These are phyloP conservation scores for Pollachius pollachius DNA, from an alignment of 2,113 vertebrate genomes.

Conservation along the genomic window DNA sequence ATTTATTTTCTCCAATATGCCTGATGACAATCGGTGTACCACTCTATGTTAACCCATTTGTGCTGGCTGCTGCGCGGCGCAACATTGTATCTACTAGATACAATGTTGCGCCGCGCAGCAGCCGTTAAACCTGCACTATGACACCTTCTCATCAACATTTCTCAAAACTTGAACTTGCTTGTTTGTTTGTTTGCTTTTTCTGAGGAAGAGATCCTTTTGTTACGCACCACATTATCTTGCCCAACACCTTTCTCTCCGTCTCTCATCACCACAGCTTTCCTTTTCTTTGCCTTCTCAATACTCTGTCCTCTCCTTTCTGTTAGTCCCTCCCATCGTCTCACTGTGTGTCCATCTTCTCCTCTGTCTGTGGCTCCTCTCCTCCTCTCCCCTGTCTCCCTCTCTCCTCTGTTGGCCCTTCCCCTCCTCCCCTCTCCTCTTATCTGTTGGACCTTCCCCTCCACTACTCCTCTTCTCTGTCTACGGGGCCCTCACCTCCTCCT, in stretches of 20 bases:
- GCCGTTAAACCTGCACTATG: too few relatives aligned
- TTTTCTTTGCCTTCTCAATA: too few relatives aligned
- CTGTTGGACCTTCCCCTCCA: background rate
- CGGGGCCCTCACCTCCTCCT: too few relatives aligned
- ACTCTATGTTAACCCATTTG: too few relatives aligned
- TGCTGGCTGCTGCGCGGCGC: too few relatives aligned
- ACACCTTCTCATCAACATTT: background rate
- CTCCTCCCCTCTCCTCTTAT: background rate
- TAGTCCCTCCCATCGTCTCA: background rate
- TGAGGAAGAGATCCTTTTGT: background rate
- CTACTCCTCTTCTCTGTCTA: too few relatives aligned
- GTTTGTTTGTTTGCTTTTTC: too few relatives aligned
- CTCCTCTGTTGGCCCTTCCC: background rate
- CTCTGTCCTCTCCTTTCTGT: background rate
- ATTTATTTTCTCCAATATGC: background rate
- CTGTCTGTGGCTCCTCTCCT: background rate
- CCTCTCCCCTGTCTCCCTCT: background rate
- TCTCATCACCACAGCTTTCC: conserved; percentile 1
- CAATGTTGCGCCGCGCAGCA: too few relatives aligned
- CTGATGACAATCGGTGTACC: background rate
- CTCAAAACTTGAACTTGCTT: too few relatives aligned
- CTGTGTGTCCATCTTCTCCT: background rate
- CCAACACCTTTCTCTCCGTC: conserved; percentile 5
- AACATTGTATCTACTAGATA: too few relatives aligned
- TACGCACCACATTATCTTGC: conserved; percentile 15